These are phyloP conservation scores for Agrypnia vestita DNA, from an alignment of 1,140 invertebrate species.

Conservation along the genomic window DNA sequence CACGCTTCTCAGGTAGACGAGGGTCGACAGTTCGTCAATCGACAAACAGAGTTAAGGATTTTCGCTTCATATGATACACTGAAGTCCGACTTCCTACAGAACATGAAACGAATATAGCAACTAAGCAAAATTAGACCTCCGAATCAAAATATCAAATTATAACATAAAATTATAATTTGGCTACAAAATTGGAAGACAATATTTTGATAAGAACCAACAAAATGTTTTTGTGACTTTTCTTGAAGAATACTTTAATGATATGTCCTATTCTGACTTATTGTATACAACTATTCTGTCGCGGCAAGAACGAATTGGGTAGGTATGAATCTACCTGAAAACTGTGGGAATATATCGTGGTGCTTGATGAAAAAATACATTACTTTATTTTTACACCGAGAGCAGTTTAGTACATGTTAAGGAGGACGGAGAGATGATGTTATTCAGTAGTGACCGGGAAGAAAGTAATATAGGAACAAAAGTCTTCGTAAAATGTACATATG, in stretches of 20 bases:
- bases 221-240: no score
- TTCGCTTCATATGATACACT: constrained; percentile 45
- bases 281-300: neutral
- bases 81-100: neutral
- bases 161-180: neutral
- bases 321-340: constrained; percentile 15
- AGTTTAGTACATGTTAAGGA: neutral
- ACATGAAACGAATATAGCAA: neutral
- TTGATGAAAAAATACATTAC: constrained; percentile 11
- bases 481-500: neutral
- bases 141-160: constrained; percentile 5
- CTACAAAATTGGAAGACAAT: no score
- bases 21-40: constrained; percentile 61
- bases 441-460: constrained; percentile 2
- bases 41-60: constrained; percentile 58
- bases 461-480: constrained; percentile 1
- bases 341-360: constrained; percentile 8
- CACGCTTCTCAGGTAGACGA: constrained; percentile 52
- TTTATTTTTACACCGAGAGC: constrained; percentile 3
- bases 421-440: constrained; percentile 11
- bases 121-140: neutral
- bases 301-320: constrained; percentile 19
- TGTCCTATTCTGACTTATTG: no score
- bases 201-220: no score
- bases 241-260: no score